Percentiles rank a stretch among this genome's conserved stretches.
Evolutionary conservation across 2,113 vertebrate genomes (phyloP).

Genomic region (Dromas ardeola): DNA sequence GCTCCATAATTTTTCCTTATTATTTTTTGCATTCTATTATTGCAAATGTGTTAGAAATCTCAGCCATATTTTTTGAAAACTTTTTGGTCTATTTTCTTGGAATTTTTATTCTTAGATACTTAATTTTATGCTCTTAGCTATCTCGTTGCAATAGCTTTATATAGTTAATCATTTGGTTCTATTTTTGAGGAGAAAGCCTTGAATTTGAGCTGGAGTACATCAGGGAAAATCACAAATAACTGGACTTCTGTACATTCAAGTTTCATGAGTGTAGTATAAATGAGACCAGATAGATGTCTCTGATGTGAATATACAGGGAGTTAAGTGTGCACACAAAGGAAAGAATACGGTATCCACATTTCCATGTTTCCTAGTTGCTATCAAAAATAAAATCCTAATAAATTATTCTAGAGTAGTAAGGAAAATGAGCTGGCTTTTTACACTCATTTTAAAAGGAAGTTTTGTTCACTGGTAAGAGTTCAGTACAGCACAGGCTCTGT

Average conservation of each 20-base stretch:
- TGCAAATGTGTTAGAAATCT: neutral
- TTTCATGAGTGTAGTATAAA: neutral
- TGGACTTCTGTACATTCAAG: neutral
- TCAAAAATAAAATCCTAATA: neutral
- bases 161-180: neutral
- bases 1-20: neutral
- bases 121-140: neutral
- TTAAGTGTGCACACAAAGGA: neutral
- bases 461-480: neutral
- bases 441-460: neutral
- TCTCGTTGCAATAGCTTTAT: neutral
- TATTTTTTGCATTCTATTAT: neutral
- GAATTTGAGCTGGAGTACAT: neutral
- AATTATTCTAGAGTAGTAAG: neutral
- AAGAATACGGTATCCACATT: neutral
- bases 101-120: neutral
- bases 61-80: neutral
- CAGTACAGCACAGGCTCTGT: neutral
- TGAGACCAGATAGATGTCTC: neutral
- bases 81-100: neutral
- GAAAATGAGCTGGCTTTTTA: neutral
- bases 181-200: neutral
- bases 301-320: neutral
- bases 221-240: neutral
- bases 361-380: neutral